Evolutionary conservation across 2,888 invertebrate species (phyloP), one percentile per base, ranked within the genome.

Genomic region (Julus scanicus): DNA sequence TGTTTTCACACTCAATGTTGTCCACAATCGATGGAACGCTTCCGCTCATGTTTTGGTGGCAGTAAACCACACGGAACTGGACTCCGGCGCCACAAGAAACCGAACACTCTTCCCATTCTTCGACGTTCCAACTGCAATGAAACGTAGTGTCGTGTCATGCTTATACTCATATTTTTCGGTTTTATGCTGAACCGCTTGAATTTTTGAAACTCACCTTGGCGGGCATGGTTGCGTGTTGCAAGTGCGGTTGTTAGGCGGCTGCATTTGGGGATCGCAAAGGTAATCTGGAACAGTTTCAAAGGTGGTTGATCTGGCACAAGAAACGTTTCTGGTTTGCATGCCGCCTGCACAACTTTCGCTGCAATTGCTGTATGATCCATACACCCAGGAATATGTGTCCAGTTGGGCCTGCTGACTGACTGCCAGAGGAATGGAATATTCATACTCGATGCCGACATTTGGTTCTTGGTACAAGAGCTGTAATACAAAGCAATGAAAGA

Each of bases 301-400:
- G 84, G 95, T 95, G 88, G 95, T 94, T 39, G 95, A 94, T 88
- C 96, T 95, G 15, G 96, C 95, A 91, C 98, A 98, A 39, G 94
- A 95, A 0, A 98, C 96, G 90, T 94, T 94, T 88, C 98, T 94
- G 0, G 94, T 94, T 93, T 96, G 96, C 89, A 90, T 93, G 95
- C 98, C 99, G 93, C 97, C 97, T 20, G 98, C 99, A 91, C 99
- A 99, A 11, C 95, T 94, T n/a, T 94, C 94, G 90, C 95, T 96
- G 93, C 99, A 99, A 0, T 94, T 94, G 0, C 95, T 94, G 92
- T 96, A 98, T 89, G 95, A 94, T 84, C 95, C 95, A 90, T 94
- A 94, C 71, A 95, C 94, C 98, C 99, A 99, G 85, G 95, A 94
- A 93, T 97, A 98, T 0, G 94, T 94, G 90, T 95, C 94, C 1